Base-by-base conservation (phyloP, 2,797 vertebrate genomes). In the Sebastes oblongus region DNA sequence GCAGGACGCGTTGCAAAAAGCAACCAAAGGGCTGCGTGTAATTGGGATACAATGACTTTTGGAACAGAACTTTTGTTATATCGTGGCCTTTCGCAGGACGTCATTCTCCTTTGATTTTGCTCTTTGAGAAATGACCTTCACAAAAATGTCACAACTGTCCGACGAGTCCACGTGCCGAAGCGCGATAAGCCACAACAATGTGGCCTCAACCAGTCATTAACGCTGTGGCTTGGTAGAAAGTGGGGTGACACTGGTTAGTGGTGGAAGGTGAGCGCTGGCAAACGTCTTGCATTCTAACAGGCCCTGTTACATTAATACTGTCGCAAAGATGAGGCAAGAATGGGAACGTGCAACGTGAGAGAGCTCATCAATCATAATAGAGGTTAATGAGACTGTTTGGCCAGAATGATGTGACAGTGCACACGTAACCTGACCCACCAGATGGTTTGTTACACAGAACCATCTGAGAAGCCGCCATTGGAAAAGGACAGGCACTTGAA, bases 151-250 rank as follows among this genome's bases (percentile, higher is more conserved):
- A 69, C 20, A 29, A 85, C 74, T 75, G 81, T 78, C 80, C 66
- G 79, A 88, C 25, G 61, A 77, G 54, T 80, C 85, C 86, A 86
- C 22, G 64, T 91, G 90, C 79, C 61, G 16, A 54, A 34, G 79
- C 30, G 32, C 89, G 91, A 94, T 90, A 92, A 93, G 92, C 85
- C 81, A 85, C 83, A 89, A 91, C 89, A 92, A 90, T 82, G 85
- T 79, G 79, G 60, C 81, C 73, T 69, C 69, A 7, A 60, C 77
- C 72, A 87, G 80, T 91, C 90, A 95, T 93, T 89, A 92, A 90
- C 77, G 89, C 88, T 77, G 29, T 13, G 64, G 46, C 67, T 64
- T 25, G 62, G 42, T 55, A 3, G 29, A 67, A 61, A 55, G 85
- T 42, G 46, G 72, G 79, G 58, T 62, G 77, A 82, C 72, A 76